Percentiles rank a stretch among this genome's conserved stretches.
phyloP scores from a whole-genome alignment of 1,140 invertebrate species.

The Dreissena polymorpha region DNA sequence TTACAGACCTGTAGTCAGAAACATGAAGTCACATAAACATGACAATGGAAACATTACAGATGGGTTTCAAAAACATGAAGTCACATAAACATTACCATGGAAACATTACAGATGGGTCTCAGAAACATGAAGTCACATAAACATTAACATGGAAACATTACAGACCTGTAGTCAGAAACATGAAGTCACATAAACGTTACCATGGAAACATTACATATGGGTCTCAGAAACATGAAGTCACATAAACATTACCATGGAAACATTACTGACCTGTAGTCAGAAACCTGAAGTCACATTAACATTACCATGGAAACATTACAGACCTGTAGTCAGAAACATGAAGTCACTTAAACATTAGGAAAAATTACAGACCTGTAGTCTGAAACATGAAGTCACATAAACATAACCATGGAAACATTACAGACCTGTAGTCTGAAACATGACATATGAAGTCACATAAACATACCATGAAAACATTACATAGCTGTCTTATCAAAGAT shows the following conservation, averaged over 20 bases:
- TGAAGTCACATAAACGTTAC: background rate
- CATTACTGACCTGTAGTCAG: background rate
- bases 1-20: no score
- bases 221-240: background rate
- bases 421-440: background rate
- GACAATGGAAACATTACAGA: no score
- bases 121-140: no score
- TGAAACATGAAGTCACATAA: background rate
- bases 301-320: background rate
- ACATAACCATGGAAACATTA: background rate
- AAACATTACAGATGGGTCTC: no score
- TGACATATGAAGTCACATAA: no score
- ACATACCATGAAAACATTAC: background rate
- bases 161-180: background rate
- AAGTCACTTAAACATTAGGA: background rate
- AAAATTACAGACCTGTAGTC: background rate
- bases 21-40: no score
- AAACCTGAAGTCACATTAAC: background rate
- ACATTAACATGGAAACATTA: no score
- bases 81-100: no score
- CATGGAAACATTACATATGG: background rate
- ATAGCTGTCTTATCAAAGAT: no score
- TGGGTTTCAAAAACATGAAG: no score
- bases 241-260: background rate
- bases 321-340: background rate